These are phyloP conservation scores for Elgonia sp. DNA, from an alignment of 2,888 invertebrate genomes.

Conservation along the genomic window DNA sequence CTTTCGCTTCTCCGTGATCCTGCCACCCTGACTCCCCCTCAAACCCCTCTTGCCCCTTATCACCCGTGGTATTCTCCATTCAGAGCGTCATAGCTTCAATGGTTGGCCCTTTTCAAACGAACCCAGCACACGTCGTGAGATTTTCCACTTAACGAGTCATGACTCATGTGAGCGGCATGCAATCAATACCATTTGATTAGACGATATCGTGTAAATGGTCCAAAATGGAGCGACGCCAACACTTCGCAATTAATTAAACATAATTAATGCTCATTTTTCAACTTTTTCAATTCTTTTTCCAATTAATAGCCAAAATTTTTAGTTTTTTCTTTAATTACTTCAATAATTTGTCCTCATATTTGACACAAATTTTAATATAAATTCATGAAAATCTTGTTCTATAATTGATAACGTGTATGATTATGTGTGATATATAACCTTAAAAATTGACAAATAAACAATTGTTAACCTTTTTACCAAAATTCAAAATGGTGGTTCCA, in stretches of 20 bases:
- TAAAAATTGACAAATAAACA: too few species aligned
- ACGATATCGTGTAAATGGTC: constrained; percentile 43
- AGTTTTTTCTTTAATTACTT: too few species aligned
- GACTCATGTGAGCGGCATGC: constrained; percentile 48
- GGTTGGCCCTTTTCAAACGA: constrained; percentile 59
- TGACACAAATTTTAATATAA: too few species aligned
- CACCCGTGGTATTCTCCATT: constrained; percentile 6
- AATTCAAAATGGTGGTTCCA: too few species aligned
- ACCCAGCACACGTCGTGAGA: constrained; percentile 49
- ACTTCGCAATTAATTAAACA: constrained; percentile 46
- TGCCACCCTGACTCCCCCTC: neutral
- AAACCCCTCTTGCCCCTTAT: neutral
- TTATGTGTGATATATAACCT: too few species aligned
- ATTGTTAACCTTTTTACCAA: too few species aligned
- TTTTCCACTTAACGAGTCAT: constrained; percentile 66
- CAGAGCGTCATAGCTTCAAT: constrained; percentile 48
- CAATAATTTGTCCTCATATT: too few species aligned
- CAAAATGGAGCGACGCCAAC: constrained; percentile 31
- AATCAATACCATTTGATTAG: constrained; percentile 59
- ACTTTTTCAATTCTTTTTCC: too few species aligned
- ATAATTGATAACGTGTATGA: too few species aligned
- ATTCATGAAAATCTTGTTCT: too few species aligned
- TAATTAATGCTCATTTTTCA: constrained; percentile 25
- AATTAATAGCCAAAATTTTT: too few species aligned
- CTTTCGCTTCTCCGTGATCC: constrained; percentile 64